Evolutionary conservation across 2,113 vertebrate genomes (phyloP).

Genomic region (Cryptomyrus ogoouensis): DNA sequence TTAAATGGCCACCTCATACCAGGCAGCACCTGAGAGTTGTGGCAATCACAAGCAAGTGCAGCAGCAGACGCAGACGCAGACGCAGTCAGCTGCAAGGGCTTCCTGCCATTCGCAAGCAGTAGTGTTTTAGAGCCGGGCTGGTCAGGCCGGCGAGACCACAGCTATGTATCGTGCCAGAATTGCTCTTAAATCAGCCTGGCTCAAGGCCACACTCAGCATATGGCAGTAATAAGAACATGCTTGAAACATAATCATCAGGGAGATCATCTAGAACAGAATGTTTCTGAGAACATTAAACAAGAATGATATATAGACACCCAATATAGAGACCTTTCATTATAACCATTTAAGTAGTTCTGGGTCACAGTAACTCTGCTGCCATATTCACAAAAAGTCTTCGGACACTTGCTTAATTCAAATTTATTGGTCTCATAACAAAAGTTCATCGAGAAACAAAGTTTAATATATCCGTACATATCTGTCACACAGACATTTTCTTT

Average conservation of each 20-base stretch:
- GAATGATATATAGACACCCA: background rate
- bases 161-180: background rate
- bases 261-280: background rate
- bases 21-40: background rate
- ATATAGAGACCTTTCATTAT: background rate
- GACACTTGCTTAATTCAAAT: background rate
- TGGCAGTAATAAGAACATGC: background rate
- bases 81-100: background rate
- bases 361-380: background rate
- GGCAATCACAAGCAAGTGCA: background rate
- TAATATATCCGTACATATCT: background rate
- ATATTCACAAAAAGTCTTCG: background rate
- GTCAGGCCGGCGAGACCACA: background rate
- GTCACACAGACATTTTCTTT: background rate
- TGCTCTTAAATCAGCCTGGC: background rate
- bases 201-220: background rate
- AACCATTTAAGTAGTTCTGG: background rate
- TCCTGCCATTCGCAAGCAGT: background rate
- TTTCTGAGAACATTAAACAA: background rate
- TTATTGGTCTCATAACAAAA: background rate
- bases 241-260: background rate
- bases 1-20: background rate
- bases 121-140: background rate
- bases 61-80: background rate
- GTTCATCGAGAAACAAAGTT: background rate